These are phyloP conservation scores for Drosophila kohkoa DNA, from an alignment of 1,140 invertebrate species.

Conservation along the genomic window DNA sequence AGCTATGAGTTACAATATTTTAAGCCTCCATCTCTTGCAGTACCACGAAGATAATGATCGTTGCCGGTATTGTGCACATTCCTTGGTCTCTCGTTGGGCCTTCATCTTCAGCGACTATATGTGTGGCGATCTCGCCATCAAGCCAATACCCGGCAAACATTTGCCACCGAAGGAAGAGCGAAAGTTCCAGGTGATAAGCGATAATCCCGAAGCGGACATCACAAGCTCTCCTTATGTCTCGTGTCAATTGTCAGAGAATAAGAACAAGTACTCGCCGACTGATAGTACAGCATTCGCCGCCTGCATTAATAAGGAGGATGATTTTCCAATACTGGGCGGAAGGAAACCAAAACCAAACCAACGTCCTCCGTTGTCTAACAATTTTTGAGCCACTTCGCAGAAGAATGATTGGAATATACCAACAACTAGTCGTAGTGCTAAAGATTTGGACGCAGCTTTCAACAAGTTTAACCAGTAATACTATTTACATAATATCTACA, in stretches of 20 bases:
- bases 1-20: neutral
- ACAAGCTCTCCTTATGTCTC: conserved; percentile 16
- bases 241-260: neutral
- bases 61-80: conserved; percentile 67
- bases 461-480: conserved; percentile 11
- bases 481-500: neutral
- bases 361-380: neutral
- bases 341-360: neutral
- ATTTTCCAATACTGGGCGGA: conserved; percentile 42
- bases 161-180: conserved; percentile 40
- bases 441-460: conserved; percentile 1
- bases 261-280: neutral
- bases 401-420: conserved; percentile 24
- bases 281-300: conserved; percentile 34
- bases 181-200: conserved; percentile 25
- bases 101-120: conserved; percentile 71
- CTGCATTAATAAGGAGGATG: neutral
- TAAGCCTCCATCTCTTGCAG: conserved; percentile 28
- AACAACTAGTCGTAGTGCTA: neutral
- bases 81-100: conserved; percentile 68
- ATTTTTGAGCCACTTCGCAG: neutral
- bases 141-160: conserved; percentile 56
- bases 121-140: conserved; percentile 69
- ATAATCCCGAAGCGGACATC: neutral
- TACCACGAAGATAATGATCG: conserved; percentile 71